These are phyloP conservation scores for Morus bassanus DNA, from an alignment of 2,797 vertebrate genomes.

Conservation along the genomic window DNA sequence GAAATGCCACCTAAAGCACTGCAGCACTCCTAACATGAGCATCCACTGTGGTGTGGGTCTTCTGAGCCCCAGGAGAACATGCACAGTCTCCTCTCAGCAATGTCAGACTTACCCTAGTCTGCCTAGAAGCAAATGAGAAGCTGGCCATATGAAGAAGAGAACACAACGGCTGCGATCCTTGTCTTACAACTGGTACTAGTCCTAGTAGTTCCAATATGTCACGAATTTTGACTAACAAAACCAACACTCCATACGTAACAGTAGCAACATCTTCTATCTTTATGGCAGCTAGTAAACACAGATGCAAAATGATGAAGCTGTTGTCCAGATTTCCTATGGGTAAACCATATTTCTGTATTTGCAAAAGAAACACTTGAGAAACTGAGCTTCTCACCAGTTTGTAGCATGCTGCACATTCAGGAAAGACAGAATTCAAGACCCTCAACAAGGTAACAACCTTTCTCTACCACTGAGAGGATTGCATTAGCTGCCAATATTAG, in stretches of 20 bases:
- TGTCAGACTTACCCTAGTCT: neutral
- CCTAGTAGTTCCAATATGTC: neutral
- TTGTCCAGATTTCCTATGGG: neutral
- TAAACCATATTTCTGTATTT: neutral
- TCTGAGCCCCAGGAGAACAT: fast-evolving
- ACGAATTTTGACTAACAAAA: neutral
- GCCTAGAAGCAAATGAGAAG: neutral
- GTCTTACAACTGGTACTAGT: neutral
- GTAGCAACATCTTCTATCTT: neutral
- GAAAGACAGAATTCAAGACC: neutral
- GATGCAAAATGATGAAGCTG: neutral
- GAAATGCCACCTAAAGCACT: neutral
- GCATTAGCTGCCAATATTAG: neutral
- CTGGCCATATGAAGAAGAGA: neutral
- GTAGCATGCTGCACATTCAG: neutral
- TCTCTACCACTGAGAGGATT: neutral
- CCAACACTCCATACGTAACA: neutral
- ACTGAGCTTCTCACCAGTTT: neutral
- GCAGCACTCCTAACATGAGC: neutral
- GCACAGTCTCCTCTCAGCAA: neutral
- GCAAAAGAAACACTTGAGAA: neutral
- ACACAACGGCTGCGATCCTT: neutral
- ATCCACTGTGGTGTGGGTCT: neutral
- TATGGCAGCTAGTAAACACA: neutral
- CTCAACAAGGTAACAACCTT: neutral